These are phyloP conservation scores for Apteryx mantelli DNA, from an alignment of 2,113 vertebrate genomes.

Conservation along the genomic window DNA sequence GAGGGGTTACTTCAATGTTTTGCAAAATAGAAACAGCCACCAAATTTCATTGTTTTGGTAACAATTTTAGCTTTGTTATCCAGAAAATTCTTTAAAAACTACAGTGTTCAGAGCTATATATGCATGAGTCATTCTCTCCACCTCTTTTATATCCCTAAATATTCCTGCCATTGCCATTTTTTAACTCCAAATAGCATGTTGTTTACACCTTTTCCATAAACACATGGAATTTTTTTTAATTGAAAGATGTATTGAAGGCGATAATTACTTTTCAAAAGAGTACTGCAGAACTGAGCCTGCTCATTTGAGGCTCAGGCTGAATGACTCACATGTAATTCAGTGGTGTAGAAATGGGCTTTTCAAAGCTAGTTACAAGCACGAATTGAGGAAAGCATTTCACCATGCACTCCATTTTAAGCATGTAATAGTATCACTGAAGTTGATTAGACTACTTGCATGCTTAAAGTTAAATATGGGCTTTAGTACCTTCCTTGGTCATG, in stretches of 20 bases:
- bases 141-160: background rate
- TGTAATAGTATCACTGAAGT: background rate
- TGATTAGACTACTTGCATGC: background rate
- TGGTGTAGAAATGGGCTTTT: fast-evolving
- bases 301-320: background rate
- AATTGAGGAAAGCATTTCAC: background rate
- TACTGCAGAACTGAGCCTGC: background rate
- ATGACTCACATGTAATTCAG: background rate
- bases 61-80: background rate
- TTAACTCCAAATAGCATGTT: background rate
- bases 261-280: background rate
- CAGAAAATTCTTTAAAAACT: background rate
- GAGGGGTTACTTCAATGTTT: background rate
- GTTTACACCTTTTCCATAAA: background rate
- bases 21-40: background rate
- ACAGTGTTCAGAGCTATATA: background rate
- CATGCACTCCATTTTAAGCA: background rate
- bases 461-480: background rate
- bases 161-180: background rate
- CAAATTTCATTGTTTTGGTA: background rate
- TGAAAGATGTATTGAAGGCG: background rate
- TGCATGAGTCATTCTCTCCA: background rate
- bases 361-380: background rate
- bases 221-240: background rate
- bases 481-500: background rate